Evolutionary conservation across 1,140 invertebrate species (phyloP), one percentile per base, ranked within the genome.

Genomic region (Meteorus sp.): DNA sequence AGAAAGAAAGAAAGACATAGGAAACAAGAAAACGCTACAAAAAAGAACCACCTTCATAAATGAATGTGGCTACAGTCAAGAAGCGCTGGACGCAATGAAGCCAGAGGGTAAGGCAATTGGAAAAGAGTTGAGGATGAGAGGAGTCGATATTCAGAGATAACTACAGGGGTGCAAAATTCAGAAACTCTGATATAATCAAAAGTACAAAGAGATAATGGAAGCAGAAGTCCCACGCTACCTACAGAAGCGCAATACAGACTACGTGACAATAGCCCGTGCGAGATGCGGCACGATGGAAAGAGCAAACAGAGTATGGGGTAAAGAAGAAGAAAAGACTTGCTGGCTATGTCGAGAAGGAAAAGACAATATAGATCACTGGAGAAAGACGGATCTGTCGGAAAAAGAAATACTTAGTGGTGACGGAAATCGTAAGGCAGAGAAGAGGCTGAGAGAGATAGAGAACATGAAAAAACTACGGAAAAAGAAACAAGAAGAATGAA

Each of bases 331-430:
- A 6, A 53, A 13, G 11, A 39, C 1, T 2, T 53, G 37, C 39
- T 9, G 25, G 39, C 3, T 41, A 43, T 55, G 29, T 29, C 19
- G 11, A 11, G 9, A 4, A 13, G 51, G 20, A 19, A 15, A 20
- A 13, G 51, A 53, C 6, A 20, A 17, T 11, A 6, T 47, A 20
- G 15, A 20, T 7, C 29, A 33, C 29, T 33, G 29, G 29, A 33
- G 29, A 33, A 11, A 33, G 78, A 80, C 80, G 79, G 79, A 76
- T 77, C 74, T 73, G 67, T 80, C 77, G 77, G 69, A 67, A 56
- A 68, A 57, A 58, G 74, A 69, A 56, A 77, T 73, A 66, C 76
- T 74, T 66, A 63, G 62, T 17, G 67, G 72, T n/a, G 56, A 68
- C 37, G 61, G 31, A 50, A 72, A 72, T 63, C 53, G 62, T 43